Evolutionary conservation across 2,113 vertebrate genomes (phyloP), one percentile per base, ranked within the genome.

Genomic region (Otis tarda): DNA sequence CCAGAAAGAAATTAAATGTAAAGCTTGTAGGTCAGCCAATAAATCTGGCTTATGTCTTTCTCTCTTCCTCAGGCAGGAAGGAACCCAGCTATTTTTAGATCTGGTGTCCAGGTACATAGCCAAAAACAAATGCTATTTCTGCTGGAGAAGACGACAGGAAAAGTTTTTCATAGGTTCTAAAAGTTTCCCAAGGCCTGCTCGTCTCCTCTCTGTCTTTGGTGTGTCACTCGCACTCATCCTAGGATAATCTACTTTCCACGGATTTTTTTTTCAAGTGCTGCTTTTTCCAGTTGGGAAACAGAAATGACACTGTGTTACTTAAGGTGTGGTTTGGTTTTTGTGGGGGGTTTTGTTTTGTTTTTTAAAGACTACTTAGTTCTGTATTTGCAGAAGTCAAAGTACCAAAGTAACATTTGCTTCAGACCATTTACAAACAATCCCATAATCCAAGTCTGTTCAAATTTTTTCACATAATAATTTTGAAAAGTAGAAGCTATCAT

Each of bases 51-150:
- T 87, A 25, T 1, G n/a, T 94, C 65, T 89, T 95, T 77, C 90
- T 79, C 76, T 96, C 94, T 93, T 97, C 94, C 90, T 92, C 69
- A 93, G 47, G 78, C 90, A 95, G 95, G 94, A 96, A 95, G 79
- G 49, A 96, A 64, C 43, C 5, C 67, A 86, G 73, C 55, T 92
- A 93, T 96, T 95, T 96, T 79, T 90, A 67, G 83, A 77, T 85
- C 80, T 95, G 55, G 35, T 93, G 87, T 95, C 59, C 94, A 97
- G 82, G 87, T 96, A 96, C 68, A 31, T 6, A 94, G 95, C 82
- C 91, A 97, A 90, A 93, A 85, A 3, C 14, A 59, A 93, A 90
- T 19, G 76, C 43, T 81, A 21, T 78, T 94, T 75, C 49, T 96
- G 71, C 64, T 88, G 61, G 31, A 96, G 86, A 70, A 86, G 84